Evolutionary conservation across 30 jellyfish, hydroid and myxozoan species (phyloP), one percentile per base, ranked within the genome.

Genomic region (Cassiopea xamachana): DNA sequence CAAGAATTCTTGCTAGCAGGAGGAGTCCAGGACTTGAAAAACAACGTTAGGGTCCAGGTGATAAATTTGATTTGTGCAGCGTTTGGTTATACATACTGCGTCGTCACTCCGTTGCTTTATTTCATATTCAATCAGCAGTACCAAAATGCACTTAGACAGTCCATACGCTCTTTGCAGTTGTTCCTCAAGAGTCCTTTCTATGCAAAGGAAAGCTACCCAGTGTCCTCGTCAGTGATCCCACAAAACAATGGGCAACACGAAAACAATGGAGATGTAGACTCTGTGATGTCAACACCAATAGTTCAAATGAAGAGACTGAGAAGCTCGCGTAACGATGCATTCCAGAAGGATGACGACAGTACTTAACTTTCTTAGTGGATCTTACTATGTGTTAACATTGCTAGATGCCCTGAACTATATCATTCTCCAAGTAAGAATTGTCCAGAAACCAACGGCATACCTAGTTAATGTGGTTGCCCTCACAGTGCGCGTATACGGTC

Each of bases 1-100:
- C 95, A 88, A 59, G 95, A 88, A 60, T 79, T 88, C 81, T 79
- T 88, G 15, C 27, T 87, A 79, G 94, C 94, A 3, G 94, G 94
- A 2, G 94, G 94, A 3, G 78, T 87, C 60, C 89, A 60, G 80
- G 74, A 87, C 60, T 7, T 46, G 27, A 16, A 51, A 0, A 71
- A 62, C 62, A 87, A 87, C 19, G 46, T 87, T 39, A 78, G 84
- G 49, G 77, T 87, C n/a, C 94, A 87, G 19, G 88, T 87, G 75
- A 77, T 87, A 13, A 87, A 87, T 87, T 79, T 87, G 70, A 49
- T 87, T 9, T 87, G 94, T 27, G 94, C 89, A 51, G 59, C 87
- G 17, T 19, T 75, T 47, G 94, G 94, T 43, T 87, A 87, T 45
- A 13, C 81, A 51, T 87, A 87, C 84, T 87, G 94, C 48, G 94